Evolutionary conservation across 2,888 invertebrate genomes (phyloP).

Genomic region (Nysson spinosus): DNA sequence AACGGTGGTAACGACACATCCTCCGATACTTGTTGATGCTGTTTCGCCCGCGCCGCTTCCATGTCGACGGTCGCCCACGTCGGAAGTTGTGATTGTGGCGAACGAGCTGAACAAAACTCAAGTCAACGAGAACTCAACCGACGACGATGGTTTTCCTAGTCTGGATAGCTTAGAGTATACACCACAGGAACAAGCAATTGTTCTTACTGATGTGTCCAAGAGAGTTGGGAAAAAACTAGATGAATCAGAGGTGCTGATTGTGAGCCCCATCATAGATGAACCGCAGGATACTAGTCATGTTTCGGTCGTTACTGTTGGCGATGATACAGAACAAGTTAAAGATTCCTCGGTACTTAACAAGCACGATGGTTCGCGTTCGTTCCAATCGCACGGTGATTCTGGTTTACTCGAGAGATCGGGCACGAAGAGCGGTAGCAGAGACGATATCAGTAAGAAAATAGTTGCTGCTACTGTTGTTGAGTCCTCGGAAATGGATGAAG

Average conservation of each 20-base stretch:
- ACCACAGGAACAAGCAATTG: conserved; percentile 71
- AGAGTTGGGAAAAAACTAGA: conserved; percentile 85
- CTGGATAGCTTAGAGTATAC: conserved; percentile 86
- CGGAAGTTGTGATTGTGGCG: conserved; percentile 89
- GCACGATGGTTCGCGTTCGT: conserved; percentile 59
- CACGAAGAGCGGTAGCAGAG: conserved; percentile 69
- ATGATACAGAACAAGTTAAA: conserved; percentile 85
- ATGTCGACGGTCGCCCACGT: conserved; percentile 82
- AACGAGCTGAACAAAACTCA: conserved; percentile 87
- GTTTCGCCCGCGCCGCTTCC: conserved; percentile 85
- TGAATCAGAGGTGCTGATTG: conserved; percentile 91
- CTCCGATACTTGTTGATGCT: conserved; percentile 86
- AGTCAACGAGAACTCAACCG: conserved; percentile 84
- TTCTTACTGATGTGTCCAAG: conserved; percentile 74
- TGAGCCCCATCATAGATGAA: conserved; percentile 83
- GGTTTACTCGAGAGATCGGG: conserved; percentile 60
- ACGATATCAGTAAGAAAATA: conserved; percentile 76
- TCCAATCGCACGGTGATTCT: conserved; percentile 68
- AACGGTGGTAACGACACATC: conserved; percentile 91
- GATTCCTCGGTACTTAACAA: conserved; percentile 81
- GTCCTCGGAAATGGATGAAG: conserved; percentile 66
- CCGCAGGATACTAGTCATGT: conserved; percentile 90
- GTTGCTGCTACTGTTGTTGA: conserved; percentile 77
- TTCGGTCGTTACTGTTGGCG: conserved; percentile 93
- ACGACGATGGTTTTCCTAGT: conserved; percentile 86